Conservation (phyloP, 1,140 invertebrate species). For the Drosophila ironensis region DNA sequence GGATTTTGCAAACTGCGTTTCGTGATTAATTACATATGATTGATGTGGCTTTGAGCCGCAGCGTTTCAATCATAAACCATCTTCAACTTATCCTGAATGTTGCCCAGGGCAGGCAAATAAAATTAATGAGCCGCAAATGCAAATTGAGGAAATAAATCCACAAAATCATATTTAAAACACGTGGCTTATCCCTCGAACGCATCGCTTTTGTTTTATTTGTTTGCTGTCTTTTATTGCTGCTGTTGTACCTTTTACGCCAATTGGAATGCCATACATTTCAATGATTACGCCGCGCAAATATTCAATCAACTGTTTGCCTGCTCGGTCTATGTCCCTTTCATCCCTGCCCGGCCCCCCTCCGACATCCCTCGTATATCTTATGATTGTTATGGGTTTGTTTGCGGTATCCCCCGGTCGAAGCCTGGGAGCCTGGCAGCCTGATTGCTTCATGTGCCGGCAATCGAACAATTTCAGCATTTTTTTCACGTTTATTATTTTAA, state of each 20-base stretch:
- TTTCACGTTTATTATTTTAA: constrained; percentile 50
- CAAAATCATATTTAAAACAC: constrained; percentile 42
- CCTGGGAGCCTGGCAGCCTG: constrained; percentile 1
- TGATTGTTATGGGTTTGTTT: background rate
- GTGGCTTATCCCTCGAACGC: constrained; percentile 12
- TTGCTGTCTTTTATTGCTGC: constrained; percentile 20
- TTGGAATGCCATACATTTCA: constrained; percentile 50
- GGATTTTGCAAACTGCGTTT: background rate
- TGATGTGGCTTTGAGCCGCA: constrained; percentile 1
- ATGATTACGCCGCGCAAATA: constrained; percentile 48
- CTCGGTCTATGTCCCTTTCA: constrained; percentile 9
- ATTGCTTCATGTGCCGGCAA: constrained; percentile 28
- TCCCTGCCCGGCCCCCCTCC: background rate
- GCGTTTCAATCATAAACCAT: constrained; percentile 7
- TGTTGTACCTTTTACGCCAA: constrained; percentile 39
- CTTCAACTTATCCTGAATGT: background rate
- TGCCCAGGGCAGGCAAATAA: constrained; percentile 8
- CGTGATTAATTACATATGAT: constrained; percentile 16
- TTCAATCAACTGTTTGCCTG: constrained; percentile 46
- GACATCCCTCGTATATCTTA: background rate
- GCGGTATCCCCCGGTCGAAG: background rate
- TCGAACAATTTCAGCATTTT: constrained; percentile 35
- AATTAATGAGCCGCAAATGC: constrained; percentile 43
- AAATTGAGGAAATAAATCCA: constrained; percentile 38
- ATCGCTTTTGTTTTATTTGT: constrained; percentile 2